Evolutionary conservation across 2,888 invertebrate species (phyloP), one percentile per base, ranked within the genome.

Genomic region (Onthophagus sagittarius): DNA sequence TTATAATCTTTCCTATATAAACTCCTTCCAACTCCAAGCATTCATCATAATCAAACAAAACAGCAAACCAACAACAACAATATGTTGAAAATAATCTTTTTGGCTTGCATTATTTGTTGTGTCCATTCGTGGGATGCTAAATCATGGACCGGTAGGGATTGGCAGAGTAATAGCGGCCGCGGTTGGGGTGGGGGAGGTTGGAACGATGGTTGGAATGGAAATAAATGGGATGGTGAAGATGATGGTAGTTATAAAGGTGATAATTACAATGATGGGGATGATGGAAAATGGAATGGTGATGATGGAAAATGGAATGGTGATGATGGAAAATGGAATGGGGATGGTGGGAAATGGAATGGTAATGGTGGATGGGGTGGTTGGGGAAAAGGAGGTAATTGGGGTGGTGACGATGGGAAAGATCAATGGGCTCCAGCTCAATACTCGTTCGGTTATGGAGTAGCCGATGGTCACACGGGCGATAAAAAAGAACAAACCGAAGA

Each of bases 391-490:
- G 23, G 23, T 7, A 31, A 23, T 13, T 15, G 65, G 15, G 65
- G 65, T 23, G 67, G 67, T 23, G 67, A 23, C 3, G 67, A 31
- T n/a, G 32, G 32, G 1, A 67, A 32, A 67, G 67, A 67, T 67
- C 32, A 67, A 11, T 64, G 79, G 79, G 77, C 64, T 62, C 79
- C 77, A n/a, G 78, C 77, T 53, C 71, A 78, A 62, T 83, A 83
- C 72, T 73, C 79, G 62, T 83, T 80, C 72, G 78, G 79, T 2
- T 83, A 83, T 75, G 80, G 79, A 0, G 81, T 83, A 9, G 72
- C 77, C n/a, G 82, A 82, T 74, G 78, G 77, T 7, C 79, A 81
- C 64, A 82, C 82, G 0, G 80, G 80, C 6, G 83, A 83, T 76
- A 75, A 78, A 15, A 81, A 83, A 75, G 76, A 78, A 4, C 83